Evolutionary conservation across 2,113 vertebrate species (phyloP).

Genomic region (Centropristis striata): DNA sequence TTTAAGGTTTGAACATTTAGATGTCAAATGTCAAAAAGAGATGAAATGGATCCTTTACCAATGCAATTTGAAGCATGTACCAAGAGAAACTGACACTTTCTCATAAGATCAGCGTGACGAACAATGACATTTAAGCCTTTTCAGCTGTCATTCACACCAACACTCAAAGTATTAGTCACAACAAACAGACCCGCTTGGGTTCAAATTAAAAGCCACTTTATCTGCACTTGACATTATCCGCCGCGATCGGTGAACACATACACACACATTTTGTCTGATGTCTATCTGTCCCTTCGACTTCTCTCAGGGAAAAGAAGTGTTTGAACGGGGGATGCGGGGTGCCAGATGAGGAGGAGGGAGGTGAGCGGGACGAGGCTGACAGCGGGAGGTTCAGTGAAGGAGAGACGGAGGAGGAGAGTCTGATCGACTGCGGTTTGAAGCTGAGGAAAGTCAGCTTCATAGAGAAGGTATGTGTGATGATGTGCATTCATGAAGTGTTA

Average conservation of each 20-base stretch:
- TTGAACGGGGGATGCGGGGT: constrained; percentile 94
- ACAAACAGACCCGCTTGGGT: constrained; percentile 7
- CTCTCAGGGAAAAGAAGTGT: constrained; percentile 88
- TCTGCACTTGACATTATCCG: constrained; percentile 24
- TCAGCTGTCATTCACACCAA: constrained; percentile 23
- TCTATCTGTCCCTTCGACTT: constrained; percentile 23
- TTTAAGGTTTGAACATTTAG: background rate
- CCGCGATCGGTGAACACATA: background rate
- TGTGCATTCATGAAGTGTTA: background rate
- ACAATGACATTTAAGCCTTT: background rate
- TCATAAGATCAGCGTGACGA: background rate
- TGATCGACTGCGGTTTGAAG: constrained; percentile 93
- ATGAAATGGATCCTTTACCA: background rate
- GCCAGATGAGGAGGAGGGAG: constrained; percentile 90
- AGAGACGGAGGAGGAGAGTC: constrained; percentile 89
- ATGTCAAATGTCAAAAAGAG: background rate
- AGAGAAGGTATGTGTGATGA: constrained; percentile 82
- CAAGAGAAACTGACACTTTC: constrained; percentile 11
- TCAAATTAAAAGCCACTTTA: constrained; percentile 28
- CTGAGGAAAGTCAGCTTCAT: constrained; percentile 97
- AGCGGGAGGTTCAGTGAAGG: constrained; percentile 86
- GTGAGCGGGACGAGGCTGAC: constrained; percentile 90
- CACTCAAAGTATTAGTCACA: constrained; percentile 33
- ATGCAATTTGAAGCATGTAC: background rate
- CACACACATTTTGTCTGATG: constrained; percentile 14